Percentiles rank a stretch among this genome's conserved stretches.
Conservation (phyloP, 2,797 vertebrate genomes). For the Falco columbarius region DNA sequence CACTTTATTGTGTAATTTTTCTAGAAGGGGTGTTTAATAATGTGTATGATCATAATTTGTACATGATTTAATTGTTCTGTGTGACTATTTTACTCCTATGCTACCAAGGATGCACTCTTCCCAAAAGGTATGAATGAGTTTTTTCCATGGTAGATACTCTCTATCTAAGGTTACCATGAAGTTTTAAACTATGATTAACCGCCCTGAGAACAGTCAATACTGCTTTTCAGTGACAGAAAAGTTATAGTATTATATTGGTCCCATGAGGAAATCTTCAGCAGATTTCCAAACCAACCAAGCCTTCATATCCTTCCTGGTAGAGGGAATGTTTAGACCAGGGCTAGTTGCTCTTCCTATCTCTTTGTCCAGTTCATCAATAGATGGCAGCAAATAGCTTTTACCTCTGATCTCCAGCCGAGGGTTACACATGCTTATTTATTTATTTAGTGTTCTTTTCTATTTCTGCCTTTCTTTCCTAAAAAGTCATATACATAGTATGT, state of each 20-base stretch:
- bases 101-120: not conserved
- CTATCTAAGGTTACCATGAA: not conserved
- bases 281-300: not conserved
- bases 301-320: not conserved
- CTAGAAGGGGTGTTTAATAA: not conserved
- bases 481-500: fast-evolving
- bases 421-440: not conserved
- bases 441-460: not conserved
- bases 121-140: not conserved
- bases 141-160: not conserved
- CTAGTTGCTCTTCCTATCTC: not conserved
- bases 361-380: slow-evolving; percentile 35
- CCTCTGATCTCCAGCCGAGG: not conserved
- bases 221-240: not conserved
- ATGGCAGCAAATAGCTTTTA: slow-evolving; percentile 57
- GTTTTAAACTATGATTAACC: not conserved
- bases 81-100: not conserved
- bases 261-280: not conserved
- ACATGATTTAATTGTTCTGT: not conserved
- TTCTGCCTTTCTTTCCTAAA: not conserved
- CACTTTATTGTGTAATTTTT: not conserved
- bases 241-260: not conserved
- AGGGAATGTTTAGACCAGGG: not conserved
- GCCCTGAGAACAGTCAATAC: not conserved
- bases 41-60: not conserved